Percentiles rank a stretch among this genome's conserved stretches.
phyloP scores from a whole-genome alignment of 2,797 vertebrate genomes.

The Enteromius anoplus region DNA sequence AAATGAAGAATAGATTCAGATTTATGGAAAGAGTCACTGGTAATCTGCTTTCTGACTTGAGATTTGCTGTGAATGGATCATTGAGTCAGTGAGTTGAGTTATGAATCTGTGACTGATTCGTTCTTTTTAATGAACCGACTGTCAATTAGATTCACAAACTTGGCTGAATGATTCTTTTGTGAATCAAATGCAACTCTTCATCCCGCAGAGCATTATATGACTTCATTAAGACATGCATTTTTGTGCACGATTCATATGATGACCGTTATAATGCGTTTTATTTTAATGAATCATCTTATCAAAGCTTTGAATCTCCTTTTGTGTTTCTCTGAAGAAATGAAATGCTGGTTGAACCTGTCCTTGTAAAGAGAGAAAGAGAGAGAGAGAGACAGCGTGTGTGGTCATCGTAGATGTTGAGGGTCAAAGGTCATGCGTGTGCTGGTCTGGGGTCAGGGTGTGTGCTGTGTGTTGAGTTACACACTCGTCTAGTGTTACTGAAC shows the following conservation, averaged over 20 bases:
- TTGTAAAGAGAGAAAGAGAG: neutral
- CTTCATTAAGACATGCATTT: neutral
- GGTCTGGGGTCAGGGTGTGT: neutral
- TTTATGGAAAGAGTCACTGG: neutral
- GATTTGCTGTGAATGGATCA: neutral
- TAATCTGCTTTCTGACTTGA: neutral
- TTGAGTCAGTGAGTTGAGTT: too few relatives aligned
- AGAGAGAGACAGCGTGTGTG: neutral
- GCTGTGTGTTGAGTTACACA: slow-evolving; percentile 10
- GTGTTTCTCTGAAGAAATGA: neutral
- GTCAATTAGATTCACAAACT: neutral
- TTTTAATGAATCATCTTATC: neutral
- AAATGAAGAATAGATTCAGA: neutral
- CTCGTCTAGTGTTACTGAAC: neutral
- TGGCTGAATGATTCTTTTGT: neutral
- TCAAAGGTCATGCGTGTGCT: slow-evolving; percentile 13
- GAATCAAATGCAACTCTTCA: neutral
- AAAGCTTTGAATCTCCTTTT: neutral
- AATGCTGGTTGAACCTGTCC: neutral
- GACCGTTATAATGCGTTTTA: neutral
- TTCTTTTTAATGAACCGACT: too few relatives aligned
- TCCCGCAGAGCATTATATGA: neutral
- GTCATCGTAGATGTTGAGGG: neutral
- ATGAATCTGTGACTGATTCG: neutral
- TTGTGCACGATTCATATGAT: neutral